A percentile compares a stretch with the other conserved stretches of the same genome.
Conservation (phyloP, 2,888 invertebrate species). For the Chrysolina haemoptera region DNA sequence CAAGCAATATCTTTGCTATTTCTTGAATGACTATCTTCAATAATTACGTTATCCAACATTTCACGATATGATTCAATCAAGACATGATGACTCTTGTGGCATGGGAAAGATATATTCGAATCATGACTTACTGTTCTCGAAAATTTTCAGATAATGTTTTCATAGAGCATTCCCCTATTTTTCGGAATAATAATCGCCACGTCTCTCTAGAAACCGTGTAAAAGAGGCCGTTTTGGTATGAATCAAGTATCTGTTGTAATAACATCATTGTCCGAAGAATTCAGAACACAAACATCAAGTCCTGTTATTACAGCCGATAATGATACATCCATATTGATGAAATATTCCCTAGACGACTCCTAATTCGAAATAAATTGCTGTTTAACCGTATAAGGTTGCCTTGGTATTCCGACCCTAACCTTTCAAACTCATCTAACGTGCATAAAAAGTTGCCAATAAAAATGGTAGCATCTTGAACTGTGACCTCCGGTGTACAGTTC, state of each 20-base stretch:
- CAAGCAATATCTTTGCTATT: no score
- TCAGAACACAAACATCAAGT: conserved; percentile 28
- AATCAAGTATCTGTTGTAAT: conserved; percentile 28
- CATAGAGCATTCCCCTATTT: not conserved
- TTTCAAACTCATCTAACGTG: conserved; percentile 38
- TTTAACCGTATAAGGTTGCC: conserved; percentile 38
- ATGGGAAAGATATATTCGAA: no score
- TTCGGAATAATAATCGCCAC: not conserved
- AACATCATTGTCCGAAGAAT: conserved; percentile 31
- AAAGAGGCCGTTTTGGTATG: conserved; percentile 19
- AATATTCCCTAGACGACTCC: conserved; percentile 32
- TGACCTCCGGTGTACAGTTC: conserved; percentile 23
- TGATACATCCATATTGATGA: conserved; percentile 41
- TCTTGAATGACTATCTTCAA: no score
- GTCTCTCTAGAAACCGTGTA: not conserved
- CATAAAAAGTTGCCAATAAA: conserved; percentile 26
- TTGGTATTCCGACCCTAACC: conserved; percentile 39
- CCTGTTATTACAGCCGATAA: conserved; percentile 39
- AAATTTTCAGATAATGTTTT: not conserved
- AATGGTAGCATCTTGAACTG: conserved; percentile 37
- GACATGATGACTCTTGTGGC: no score
- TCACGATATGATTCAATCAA: no score
- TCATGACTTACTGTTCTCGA: no score
- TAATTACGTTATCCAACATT: no score
- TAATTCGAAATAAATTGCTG: conserved; percentile 46